Evolutionary conservation across 2,797 vertebrate genomes (phyloP).

Genomic region (Sciurus carolinensis): DNA sequence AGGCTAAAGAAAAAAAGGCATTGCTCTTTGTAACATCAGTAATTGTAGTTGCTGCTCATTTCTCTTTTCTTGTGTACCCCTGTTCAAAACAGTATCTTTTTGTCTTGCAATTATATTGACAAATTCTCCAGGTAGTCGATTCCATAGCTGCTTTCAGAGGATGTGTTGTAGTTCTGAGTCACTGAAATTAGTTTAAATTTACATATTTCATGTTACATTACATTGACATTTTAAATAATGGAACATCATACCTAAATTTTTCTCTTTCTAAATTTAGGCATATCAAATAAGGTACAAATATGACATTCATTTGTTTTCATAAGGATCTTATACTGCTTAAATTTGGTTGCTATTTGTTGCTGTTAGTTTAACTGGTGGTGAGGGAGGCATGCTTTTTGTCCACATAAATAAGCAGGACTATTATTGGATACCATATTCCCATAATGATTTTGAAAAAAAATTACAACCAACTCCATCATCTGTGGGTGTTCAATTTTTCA

Average conservation of each 20-base stretch:
- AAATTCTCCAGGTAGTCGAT: conserved; percentile 22
- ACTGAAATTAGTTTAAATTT: conserved; percentile 1
- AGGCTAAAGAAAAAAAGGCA: not conserved
- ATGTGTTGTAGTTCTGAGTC: not conserved
- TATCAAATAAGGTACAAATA: not conserved
- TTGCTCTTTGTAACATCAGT: not conserved
- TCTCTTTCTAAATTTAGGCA: not conserved
- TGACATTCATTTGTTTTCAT: not conserved
- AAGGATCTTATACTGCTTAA: not conserved
- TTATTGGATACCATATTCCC: not conserved
- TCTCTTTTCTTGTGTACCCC: not conserved
- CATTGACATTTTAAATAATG: not conserved
- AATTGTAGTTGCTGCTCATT: not conserved
- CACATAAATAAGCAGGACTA: not conserved
- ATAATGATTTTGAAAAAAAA: not conserved
- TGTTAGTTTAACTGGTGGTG: not conserved
- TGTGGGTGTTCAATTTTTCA: not conserved
- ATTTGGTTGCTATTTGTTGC: not conserved
- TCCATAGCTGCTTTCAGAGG: not conserved
- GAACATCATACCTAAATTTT: not conserved
- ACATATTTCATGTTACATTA: not conserved
- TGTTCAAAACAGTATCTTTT: not conserved
- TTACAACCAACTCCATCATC: not conserved
- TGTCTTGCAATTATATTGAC: not conserved
- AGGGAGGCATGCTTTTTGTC: not conserved